phyloP scores from a whole-genome alignment of 2,797 vertebrate species.

The Dipus sagitta region DNA sequence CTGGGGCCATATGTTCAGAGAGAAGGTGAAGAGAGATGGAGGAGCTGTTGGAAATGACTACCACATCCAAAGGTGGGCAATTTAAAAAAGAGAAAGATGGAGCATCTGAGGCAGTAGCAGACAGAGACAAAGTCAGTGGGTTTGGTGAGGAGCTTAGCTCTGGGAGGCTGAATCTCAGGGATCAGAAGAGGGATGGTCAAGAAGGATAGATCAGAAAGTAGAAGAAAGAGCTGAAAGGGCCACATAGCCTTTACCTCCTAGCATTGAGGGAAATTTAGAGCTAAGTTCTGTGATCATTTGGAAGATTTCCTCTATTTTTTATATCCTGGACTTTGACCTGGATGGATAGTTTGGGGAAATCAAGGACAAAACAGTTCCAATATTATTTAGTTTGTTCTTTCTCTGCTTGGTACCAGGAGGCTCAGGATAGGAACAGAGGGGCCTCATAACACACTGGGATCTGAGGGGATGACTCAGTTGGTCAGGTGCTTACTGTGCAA shows the following conservation, averaged over 20 bases:
- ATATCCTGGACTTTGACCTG: background rate
- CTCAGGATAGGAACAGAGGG: background rate
- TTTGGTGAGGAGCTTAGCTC: background rate
- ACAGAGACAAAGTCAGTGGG: background rate
- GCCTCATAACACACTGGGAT: too few species aligned
- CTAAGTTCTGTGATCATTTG: background rate
- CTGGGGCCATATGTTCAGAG: background rate
- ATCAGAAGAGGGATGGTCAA: background rate
- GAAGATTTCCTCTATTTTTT: background rate
- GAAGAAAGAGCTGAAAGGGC: background rate
- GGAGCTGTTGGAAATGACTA: background rate
- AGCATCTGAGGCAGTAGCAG: background rate
- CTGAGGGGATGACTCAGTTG: too few species aligned
- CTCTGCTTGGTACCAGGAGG: background rate
- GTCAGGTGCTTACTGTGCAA: too few species aligned
- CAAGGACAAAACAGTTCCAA: background rate
- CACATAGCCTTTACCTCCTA: background rate
- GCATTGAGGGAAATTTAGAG: background rate
- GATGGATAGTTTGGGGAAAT: background rate
- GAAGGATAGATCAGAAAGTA: background rate
- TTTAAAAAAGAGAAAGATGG: background rate
- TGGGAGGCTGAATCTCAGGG: background rate
- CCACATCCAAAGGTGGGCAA: background rate
- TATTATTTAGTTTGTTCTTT: background rate
- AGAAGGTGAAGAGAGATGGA: background rate